A percentile compares a stretch with the other conserved stretches of the same genome.
These are phyloP conservation scores for Norana najaformis DNA, from an alignment of 2,888 invertebrate species.

Conservation along the genomic window DNA sequence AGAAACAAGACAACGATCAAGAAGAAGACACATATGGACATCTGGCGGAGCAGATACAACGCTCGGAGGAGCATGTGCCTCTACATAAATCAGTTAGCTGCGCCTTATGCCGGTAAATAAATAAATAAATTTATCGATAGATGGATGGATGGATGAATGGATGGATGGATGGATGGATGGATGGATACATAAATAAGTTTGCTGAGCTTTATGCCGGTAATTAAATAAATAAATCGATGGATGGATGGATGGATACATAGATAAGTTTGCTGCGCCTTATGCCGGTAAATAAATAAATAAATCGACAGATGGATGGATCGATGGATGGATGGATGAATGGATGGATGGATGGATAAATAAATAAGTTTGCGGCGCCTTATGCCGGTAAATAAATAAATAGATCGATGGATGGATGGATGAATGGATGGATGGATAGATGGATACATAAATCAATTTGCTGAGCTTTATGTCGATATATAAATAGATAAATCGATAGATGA, in stretches of 20 bases:
- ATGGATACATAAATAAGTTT: not conserved
- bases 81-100: constrained; percentile 9
- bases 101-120: not conserved
- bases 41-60: not conserved
- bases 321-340: not conserved
- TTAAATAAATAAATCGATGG: not conserved
- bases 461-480: too few species aligned
- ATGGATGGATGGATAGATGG: too few species aligned
- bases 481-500: too few species aligned
- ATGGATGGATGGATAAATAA: not conserved
- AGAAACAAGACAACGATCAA: not conserved
- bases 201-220: too few species aligned
- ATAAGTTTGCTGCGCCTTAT: too few species aligned
- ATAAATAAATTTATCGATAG: not conserved
- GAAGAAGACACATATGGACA: not conserved
- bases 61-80: not conserved
- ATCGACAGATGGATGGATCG: not conserved
- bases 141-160: not conserved
- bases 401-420: not conserved
- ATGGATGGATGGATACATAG: not conserved
- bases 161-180: not conserved
- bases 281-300: not conserved
- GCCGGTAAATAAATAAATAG: too few species aligned
- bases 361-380: too few species aligned
- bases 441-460: too few species aligned